A percentile compares a stretch with the other conserved stretches of the same genome.
These are phyloP conservation scores for Brachypalpus laphriformis DNA, from an alignment of 2,888 invertebrate species.

Conservation along the genomic window DNA sequence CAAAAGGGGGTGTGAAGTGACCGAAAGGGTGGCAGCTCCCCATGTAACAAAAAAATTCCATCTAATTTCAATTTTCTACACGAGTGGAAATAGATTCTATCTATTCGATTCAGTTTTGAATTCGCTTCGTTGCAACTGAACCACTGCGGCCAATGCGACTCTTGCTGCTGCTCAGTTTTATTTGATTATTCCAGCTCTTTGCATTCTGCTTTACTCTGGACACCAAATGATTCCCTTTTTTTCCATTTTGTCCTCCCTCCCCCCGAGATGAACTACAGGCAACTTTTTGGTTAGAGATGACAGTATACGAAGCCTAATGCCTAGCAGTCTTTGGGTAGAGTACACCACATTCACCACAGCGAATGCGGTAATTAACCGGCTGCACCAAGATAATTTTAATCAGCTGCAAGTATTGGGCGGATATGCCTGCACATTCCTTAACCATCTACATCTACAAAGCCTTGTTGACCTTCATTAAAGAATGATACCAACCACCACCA, in stretches of 20 bases:
- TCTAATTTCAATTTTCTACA: slow-evolving; percentile 37
- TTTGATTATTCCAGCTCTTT: slow-evolving; percentile 69
- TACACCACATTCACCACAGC: slow-evolving; percentile 59
- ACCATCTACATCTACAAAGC: slow-evolving; percentile 49
- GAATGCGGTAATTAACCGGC: slow-evolving; percentile 73
- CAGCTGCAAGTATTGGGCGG: slow-evolving; percentile 57
- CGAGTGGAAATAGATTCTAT: no score
- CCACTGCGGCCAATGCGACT: slow-evolving; percentile 4
- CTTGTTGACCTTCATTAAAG: slow-evolving; percentile 70
- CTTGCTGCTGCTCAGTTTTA: slow-evolving; percentile 56
- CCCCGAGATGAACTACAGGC: slow-evolving; percentile 7
- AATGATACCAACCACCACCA: slow-evolving; percentile 47
- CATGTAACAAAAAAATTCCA: neutral
- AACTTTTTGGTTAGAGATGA: slow-evolving; percentile 52
- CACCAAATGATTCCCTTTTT: neutral
- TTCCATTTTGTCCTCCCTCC: neutral
- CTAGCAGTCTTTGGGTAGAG: slow-evolving; percentile 53
- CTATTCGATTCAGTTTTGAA: slow-evolving; percentile 63
- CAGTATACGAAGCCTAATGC: slow-evolving; percentile 46
- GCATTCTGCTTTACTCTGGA: slow-evolving; percentile 29
- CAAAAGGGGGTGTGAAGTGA: slow-evolving; percentile 20
- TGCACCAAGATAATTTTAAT: slow-evolving; percentile 73
- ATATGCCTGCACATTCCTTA: slow-evolving; percentile 64
- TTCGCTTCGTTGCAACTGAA: slow-evolving; percentile 36
- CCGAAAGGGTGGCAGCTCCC: neutral